Base-by-base conservation (phyloP, 2,797 vertebrate species). In the Hypotaenidia okinawae region DNA sequence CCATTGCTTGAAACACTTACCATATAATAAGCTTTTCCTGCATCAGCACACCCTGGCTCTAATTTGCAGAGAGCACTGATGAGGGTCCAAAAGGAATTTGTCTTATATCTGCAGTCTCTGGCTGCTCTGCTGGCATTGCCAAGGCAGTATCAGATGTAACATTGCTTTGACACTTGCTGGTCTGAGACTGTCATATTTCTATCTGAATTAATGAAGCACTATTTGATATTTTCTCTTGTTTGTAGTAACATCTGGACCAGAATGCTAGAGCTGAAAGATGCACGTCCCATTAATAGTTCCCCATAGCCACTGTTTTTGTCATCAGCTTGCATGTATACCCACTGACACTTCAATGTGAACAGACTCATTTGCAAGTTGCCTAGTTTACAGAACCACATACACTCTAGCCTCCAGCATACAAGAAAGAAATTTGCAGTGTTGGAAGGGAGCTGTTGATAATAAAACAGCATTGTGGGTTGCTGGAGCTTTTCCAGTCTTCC, bases 401-500 rank as follows among this genome's bases (percentile, higher is more conserved):
- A 18, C 58, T 19, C 16, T 80, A 74, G 61, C 52, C 82, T 81
- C 37, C 58, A 78, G 58, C n/a, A 6, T 55, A 54, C 59, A 85
- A 49, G 62, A 64, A 78, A 10, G n/a, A 92, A 43, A 75, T 84
- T 32, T 90, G n/a, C 66, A 33, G 72, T 52, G 39, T 75, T 95
- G 51, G 57, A 85, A 93, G 68, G 62, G 87, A 91, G 58, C 73
- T 89, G 73, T 66, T 89, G 78, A 37, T 89, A 90, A 89, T 89
- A 69, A 85, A 91, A 47, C 58, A 86, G 62, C 69, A 33, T 57
- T 85, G 82, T 93, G 89, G 55, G 16, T 72, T 92, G 62, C 84
- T 96, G 94, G 93, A 92, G 45, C 66, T 87, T 87, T 82, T 94
- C 92, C 94, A 94, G 41, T 75, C 84, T 92, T 93, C 76, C 84